phyloP scores from a whole-genome alignment of 2,797 vertebrate genomes.

The Hapalemur alaotrensis region DNA sequence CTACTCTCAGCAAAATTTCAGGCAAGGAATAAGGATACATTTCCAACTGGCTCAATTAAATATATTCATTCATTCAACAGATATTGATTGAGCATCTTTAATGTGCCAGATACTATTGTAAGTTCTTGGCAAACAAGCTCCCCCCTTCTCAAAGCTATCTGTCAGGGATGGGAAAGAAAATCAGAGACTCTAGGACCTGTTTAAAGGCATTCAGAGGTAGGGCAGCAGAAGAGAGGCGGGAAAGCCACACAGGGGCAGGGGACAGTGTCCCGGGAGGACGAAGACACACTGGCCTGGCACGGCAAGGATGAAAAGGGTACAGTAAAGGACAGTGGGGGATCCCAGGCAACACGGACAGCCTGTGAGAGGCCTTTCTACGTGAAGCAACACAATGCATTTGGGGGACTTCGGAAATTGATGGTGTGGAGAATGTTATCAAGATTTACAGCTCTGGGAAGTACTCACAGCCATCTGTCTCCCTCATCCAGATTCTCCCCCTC shows the following conservation, averaged over 20 bases:
- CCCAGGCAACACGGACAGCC: fast-evolving
- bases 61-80: not conserved
- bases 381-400: fast-evolving
- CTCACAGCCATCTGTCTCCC: fast-evolving
- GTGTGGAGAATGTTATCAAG: fast-evolving
- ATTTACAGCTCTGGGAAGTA: not conserved
- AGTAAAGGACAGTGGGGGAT: fast-evolving
- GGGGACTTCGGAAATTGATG: not conserved
- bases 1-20: not conserved
- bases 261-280: not conserved
- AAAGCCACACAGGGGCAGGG: fast-evolving
- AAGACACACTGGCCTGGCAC: too few relatives aligned
- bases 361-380: fast-evolving
- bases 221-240: not conserved
- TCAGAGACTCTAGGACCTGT: not conserved
- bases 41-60: not conserved
- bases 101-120: not conserved
- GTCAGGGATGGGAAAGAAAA: not conserved
- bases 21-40: not conserved
- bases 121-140: not conserved
- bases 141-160: not conserved
- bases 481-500: not conserved
- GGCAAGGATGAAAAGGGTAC: too few relatives aligned
- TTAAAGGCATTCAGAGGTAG: not conserved
- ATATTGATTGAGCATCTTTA: fast-evolving